phyloP scores from a whole-genome alignment of 2,888 invertebrate genomes.

The Lochmaea capreae region DNA sequence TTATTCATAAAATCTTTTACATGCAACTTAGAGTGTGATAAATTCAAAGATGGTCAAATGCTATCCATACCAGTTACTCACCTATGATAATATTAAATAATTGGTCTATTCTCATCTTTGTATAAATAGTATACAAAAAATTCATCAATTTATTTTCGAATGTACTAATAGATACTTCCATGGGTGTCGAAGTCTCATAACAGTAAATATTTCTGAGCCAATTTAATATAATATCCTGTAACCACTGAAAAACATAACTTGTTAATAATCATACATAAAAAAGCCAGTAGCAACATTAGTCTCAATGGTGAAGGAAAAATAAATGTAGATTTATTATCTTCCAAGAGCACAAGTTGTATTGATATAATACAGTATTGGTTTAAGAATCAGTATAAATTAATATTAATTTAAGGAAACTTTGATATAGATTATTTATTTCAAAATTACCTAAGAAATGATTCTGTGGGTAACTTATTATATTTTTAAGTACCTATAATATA shows the following conservation, averaged over 20 bases:
- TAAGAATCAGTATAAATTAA: too few relatives aligned
- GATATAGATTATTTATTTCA: too few relatives aligned
- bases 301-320: not conserved
- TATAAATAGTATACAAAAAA: slow-evolving; percentile 89
- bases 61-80: slow-evolving; percentile 56
- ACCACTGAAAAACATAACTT: slow-evolving; percentile 73
- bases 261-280: not conserved
- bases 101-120: slow-evolving; percentile 88
- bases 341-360: too few relatives aligned
- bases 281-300: not conserved
- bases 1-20: too few relatives aligned
- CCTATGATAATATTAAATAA: slow-evolving; percentile 95
- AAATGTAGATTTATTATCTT: not conserved
- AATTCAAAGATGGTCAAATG: too few relatives aligned
- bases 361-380: too few relatives aligned
- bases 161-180: slow-evolving; percentile 71
- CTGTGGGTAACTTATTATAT: too few relatives aligned
- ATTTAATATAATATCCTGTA: slow-evolving; percentile 84
- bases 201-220: slow-evolving; percentile 89
- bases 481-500: not conserved
- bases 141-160: slow-evolving; percentile 83
- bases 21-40: too few relatives aligned
- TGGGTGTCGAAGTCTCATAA: slow-evolving; percentile 71
- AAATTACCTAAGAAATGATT: too few relatives aligned
- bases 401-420: too few relatives aligned